Conservation (phyloP, 2,888 invertebrate genomes). For the Macaria notata region DNA sequence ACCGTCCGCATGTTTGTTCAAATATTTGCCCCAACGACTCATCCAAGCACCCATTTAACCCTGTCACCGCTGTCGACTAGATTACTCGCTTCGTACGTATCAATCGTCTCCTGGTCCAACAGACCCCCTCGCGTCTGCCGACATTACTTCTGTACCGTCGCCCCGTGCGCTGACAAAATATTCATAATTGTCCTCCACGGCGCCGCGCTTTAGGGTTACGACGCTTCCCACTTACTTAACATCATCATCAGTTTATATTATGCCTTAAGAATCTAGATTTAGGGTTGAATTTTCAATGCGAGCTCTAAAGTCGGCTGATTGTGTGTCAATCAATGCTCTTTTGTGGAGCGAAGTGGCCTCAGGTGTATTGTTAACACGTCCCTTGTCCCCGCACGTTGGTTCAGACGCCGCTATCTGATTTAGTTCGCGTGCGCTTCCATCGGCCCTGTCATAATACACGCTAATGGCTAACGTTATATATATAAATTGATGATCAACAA, state of each 20-base stretch:
- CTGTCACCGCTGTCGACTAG: slow-evolving; percentile 29
- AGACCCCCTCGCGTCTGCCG: slow-evolving; percentile 56
- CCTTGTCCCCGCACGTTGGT: slow-evolving; percentile 40
- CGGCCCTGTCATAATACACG: slow-evolving; percentile 17
- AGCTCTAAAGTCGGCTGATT: slow-evolving; percentile 33
- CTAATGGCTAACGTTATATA: slow-evolving; percentile 25
- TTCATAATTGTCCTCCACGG: slow-evolving; percentile 57
- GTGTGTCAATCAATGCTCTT: slow-evolving; percentile 50
- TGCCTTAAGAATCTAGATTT: slow-evolving; percentile 30
- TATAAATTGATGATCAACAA: slow-evolving; percentile 46
- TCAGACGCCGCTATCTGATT: slow-evolving; percentile 33
- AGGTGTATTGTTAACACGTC: slow-evolving; percentile 52
- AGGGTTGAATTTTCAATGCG: slow-evolving; percentile 33
- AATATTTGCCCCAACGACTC: slow-evolving; percentile 23
- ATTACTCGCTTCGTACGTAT: slow-evolving; percentile 36
- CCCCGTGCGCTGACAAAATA: slow-evolving; percentile 60
- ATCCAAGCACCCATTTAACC: slow-evolving; percentile 25
- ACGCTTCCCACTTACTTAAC: slow-evolving; percentile 33
- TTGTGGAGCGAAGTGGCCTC: slow-evolving; percentile 54
- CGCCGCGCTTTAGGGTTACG: slow-evolving; percentile 48
- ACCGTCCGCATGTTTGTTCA: slow-evolving; percentile 9
- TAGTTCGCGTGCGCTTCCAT: slow-evolving; percentile 29
- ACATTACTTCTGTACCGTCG: slow-evolving; percentile 62
- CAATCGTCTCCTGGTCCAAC: slow-evolving; percentile 41
- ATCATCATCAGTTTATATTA: slow-evolving; percentile 27